phyloP scores from a whole-genome alignment of 2,888 invertebrate species.

The Drosophila imparisetae region DNA sequence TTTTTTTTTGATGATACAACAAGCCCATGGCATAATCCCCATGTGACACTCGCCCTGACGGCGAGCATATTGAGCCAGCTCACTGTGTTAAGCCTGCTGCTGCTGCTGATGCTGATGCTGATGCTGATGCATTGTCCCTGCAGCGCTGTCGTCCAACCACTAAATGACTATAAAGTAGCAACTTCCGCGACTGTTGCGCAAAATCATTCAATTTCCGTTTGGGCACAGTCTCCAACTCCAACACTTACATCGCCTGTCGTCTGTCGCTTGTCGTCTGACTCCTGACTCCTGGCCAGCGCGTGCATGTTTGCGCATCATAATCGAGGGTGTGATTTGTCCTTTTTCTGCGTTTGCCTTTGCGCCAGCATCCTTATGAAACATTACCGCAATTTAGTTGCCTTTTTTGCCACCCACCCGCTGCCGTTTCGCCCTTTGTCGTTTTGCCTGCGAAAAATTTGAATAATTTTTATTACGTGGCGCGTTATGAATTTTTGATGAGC shows the following conservation, averaged over 20 bases:
- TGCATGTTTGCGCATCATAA: constrained; percentile 67
- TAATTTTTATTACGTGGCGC: constrained; percentile 83
- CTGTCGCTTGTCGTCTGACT: constrained; percentile 18
- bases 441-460: constrained; percentile 79
- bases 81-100: constrained; percentile 37
- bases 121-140: constrained; percentile 64
- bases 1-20: constrained; percentile 17
- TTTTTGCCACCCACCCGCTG: constrained; percentile 33
- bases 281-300: constrained; percentile 23
- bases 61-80: constrained; percentile 41
- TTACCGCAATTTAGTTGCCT: constrained; percentile 76
- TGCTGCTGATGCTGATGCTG: constrained; percentile 1
- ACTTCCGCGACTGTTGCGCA: constrained; percentile 83
- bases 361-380: constrained; percentile 71
- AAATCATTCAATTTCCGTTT: constrained; percentile 84
- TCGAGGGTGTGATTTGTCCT: constrained; percentile 83
- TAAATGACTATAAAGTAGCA: constrained; percentile 83
- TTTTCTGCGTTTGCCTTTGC: constrained; percentile 60
- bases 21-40: constrained; percentile 54
- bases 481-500: constrained; percentile 83
- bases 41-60: constrained; percentile 51
- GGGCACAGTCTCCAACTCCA: constrained; percentile 58
- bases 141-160: constrained; percentile 75
- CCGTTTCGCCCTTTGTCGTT: constrained; percentile 27
- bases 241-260: not conserved